These are phyloP conservation scores for Nasonovia ribisnigri DNA, from an alignment of 2,888 invertebrate genomes.

Conservation along the genomic window DNA sequence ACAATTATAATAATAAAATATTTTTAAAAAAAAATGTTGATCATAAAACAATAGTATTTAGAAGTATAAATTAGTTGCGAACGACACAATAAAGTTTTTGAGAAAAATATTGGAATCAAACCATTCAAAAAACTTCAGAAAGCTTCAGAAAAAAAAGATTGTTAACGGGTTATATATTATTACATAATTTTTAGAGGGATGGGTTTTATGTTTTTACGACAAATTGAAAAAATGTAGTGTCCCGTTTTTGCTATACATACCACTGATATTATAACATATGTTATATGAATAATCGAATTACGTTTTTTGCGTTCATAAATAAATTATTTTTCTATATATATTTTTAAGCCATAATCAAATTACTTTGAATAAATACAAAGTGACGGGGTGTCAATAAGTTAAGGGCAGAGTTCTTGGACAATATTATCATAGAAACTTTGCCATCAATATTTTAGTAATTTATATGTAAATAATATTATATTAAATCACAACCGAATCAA, in stretches of 20 bases:
- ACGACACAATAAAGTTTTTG: background rate
- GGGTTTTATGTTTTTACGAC: no score
- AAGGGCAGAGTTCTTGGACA: background rate
- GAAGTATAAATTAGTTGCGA: background rate
- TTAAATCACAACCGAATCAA: background rate
- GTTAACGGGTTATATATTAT: background rate
- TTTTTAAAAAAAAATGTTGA: background rate
- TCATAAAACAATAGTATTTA: background rate
- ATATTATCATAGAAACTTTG: background rate
- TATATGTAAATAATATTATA: conserved; percentile 6
- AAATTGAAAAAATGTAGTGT: no score
- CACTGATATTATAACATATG: background rate
- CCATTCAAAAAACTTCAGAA: background rate
- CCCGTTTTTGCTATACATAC: background rate
- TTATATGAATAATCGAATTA: background rate
- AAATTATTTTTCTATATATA: background rate
- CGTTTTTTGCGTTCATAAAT: background rate
- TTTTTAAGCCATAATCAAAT: background rate
- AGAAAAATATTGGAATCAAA: background rate
- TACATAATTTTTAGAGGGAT: background rate
- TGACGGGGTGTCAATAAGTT: background rate
- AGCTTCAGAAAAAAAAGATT: no score
- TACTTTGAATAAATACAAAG: background rate
- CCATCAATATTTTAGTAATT: background rate
- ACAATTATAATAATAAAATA: background rate